These are phyloP conservation scores for Eublepharis macularius DNA, from an alignment of 2,113 vertebrate genomes.

Conservation along the genomic window DNA sequence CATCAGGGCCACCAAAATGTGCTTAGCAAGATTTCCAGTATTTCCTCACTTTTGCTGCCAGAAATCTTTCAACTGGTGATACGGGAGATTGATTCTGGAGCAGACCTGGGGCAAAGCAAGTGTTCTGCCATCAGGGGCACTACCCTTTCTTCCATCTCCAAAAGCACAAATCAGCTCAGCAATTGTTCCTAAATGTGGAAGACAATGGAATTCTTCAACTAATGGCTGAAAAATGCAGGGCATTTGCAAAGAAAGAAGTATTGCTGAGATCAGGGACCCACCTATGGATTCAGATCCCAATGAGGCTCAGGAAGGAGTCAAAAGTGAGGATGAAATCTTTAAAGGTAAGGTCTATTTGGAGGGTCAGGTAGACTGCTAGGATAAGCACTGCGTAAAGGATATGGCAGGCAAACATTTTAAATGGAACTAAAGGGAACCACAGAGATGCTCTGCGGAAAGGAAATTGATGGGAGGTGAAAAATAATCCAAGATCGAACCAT, in stretches of 20 bases:
- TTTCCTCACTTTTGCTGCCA: neutral
- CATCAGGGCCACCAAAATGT: neutral
- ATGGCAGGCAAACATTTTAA: too few species aligned
- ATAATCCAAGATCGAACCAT: too few species aligned
- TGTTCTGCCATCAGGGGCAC: neutral
- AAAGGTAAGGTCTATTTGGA: too few species aligned
- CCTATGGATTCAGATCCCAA: too few species aligned
- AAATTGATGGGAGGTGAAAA: too few species aligned
- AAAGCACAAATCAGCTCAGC: neutral
- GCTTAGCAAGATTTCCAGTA: neutral
- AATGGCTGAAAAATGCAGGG: neutral
- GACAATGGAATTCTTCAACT: conserved; percentile 10
- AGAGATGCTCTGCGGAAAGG: too few species aligned
- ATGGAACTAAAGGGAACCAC: too few species aligned
- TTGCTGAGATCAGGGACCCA: neutral
- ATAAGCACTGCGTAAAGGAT: too few species aligned
- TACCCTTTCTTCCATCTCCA: neutral
- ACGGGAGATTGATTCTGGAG: neutral
- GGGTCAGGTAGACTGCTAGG: too few species aligned
- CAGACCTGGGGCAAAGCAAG: neutral
- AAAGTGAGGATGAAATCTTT: too few species aligned
- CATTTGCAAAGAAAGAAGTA: neutral
- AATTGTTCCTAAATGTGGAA: neutral
- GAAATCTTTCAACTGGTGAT: neutral
- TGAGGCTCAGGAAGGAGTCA: too few species aligned